phyloP scores from a whole-genome alignment of 2,113 vertebrate genomes.

The Micronycteris hirsuta region DNA sequence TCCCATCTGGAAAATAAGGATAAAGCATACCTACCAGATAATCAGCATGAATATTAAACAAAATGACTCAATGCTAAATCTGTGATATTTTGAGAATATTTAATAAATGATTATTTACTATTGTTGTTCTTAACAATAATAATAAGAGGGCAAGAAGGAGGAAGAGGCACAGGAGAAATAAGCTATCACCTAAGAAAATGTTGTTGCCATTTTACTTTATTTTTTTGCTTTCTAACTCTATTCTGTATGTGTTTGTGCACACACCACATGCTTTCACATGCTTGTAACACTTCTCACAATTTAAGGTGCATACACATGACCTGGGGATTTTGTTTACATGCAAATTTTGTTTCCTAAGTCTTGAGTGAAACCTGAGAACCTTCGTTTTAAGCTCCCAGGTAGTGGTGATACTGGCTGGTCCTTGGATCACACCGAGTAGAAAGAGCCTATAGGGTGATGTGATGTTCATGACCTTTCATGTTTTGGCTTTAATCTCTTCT shows the following conservation, averaged over 20 bases:
- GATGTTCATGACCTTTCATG: not conserved
- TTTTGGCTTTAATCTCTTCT: not conserved
- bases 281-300: not conserved
- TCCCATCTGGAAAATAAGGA: not conserved
- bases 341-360: not conserved
- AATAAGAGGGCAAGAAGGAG: not conserved
- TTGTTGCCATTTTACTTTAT: not conserved
- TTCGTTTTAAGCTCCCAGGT: not conserved
- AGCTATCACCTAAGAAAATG: not conserved
- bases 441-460: rapidly evolving
- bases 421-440: not conserved
- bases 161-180: not conserved
- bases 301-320: not conserved
- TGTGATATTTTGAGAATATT: not conserved
- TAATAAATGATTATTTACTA: not conserved
- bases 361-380: not conserved
- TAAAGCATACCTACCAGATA: not conserved
- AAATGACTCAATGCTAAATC: not conserved
- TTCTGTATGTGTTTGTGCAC: not conserved
- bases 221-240: not conserved
- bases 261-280: not conserved
- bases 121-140: not conserved
- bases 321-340: not conserved
- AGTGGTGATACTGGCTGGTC: not conserved
- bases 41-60: not conserved